phyloP scores from a whole-genome alignment of 2,888 invertebrate genomes.

The Meteorus cinctellus region DNA sequence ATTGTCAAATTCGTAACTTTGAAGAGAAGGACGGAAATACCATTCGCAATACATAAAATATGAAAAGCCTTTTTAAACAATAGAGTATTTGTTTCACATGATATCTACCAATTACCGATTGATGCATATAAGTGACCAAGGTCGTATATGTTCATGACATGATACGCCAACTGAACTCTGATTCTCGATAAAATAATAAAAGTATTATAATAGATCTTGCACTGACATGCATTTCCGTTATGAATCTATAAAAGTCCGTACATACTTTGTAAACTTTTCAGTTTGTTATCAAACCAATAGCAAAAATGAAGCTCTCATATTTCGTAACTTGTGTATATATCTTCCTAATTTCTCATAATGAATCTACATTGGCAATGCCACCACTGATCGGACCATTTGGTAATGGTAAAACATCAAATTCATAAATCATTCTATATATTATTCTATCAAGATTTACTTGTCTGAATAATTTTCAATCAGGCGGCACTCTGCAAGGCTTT shows the following conservation, averaged over 20 bases:
- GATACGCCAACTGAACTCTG: background rate
- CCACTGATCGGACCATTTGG: background rate
- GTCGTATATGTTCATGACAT: background rate
- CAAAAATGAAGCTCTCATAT: background rate
- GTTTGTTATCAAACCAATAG: background rate
- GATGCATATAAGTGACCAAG: background rate
- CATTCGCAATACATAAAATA: too few species aligned
- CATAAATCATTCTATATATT: background rate
- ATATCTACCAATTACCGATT: background rate
- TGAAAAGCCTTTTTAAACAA: background rate
- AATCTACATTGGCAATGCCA: background rate
- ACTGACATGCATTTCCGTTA: constrained; percentile 38
- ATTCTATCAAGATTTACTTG: background rate
- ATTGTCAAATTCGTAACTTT: too few species aligned
- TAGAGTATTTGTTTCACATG: background rate
- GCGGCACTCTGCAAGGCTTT: background rate
- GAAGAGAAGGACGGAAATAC: too few species aligned
- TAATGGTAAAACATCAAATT: background rate
- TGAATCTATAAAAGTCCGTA: constrained; percentile 21
- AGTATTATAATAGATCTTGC: background rate
- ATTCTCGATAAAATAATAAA: constrained; percentile 29
- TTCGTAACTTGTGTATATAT: background rate
- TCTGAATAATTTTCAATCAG: background rate
- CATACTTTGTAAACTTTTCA: background rate
- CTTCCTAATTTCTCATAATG: background rate